Evolutionary conservation across 2,888 invertebrate genomes (phyloP).

Genomic region (Linnaemya vulpina): DNA sequence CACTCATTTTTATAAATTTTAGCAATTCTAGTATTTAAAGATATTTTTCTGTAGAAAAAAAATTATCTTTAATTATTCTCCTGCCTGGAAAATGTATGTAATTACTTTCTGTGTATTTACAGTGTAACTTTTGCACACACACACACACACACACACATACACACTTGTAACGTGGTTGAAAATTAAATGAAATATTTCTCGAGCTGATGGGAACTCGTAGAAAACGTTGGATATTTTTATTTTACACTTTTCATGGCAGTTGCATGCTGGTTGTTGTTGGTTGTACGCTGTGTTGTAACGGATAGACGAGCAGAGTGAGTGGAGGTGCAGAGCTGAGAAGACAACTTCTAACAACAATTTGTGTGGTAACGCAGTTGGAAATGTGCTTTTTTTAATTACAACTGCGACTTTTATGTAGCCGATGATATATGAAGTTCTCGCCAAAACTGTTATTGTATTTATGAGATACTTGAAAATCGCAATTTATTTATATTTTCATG

Average conservation of each 20-base stretch:
- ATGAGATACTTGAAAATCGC: constrained; percentile 33
- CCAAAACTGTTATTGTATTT: constrained; percentile 23
- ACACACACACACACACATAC: too few relatives aligned
- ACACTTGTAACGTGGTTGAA: too few relatives aligned
- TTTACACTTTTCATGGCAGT: background rate
- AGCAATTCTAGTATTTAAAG: too few relatives aligned
- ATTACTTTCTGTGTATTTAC: too few relatives aligned
- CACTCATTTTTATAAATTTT: too few relatives aligned
- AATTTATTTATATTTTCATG: background rate
- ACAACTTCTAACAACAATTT: background rate
- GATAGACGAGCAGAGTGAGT: too few relatives aligned
- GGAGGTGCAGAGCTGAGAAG: background rate
- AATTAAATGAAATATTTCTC: constrained; percentile 26
- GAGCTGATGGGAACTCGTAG: background rate
- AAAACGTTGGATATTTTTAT: too few relatives aligned
- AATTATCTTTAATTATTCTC: too few relatives aligned
- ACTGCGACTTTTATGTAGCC: background rate
- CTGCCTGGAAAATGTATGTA: too few relatives aligned
- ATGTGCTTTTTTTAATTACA: constrained; percentile 4
- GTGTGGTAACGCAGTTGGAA: constrained; percentile 25
- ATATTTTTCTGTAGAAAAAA: too few relatives aligned
- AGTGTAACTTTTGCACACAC: too few relatives aligned
- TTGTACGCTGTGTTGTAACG: background rate
- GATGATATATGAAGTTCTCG: constrained; percentile 32
- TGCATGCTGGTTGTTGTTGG: constrained; percentile 22